Conservation (phyloP, 2,113 vertebrate species). For the Dasyornis broadbenti region DNA sequence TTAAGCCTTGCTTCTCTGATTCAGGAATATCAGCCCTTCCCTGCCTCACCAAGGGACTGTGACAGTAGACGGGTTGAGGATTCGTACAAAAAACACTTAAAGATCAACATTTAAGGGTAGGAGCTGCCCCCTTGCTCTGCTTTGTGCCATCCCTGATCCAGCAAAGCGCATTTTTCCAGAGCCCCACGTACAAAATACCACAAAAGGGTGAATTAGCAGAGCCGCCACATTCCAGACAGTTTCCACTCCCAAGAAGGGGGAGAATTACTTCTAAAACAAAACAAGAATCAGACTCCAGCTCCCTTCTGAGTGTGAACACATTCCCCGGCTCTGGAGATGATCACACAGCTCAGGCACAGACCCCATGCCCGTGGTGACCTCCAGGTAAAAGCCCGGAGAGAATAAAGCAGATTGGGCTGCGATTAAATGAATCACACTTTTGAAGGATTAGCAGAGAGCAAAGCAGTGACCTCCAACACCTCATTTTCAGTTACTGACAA, state of each 20-base stretch:
- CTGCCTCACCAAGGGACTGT: not conserved
- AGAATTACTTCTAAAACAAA: not conserved
- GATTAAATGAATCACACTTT: not conserved
- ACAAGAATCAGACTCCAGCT: not conserved
- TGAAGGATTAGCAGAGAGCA: not conserved
- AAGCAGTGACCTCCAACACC: not conserved
- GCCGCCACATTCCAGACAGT: not conserved
- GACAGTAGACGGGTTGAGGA: not conserved
- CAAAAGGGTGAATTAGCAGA: not conserved
- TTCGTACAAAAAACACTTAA: not conserved
- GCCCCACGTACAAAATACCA: not conserved
- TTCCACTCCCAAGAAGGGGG: not conserved
- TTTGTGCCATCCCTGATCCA: not conserved
- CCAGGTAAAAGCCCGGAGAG: not conserved
- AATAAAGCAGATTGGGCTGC: not conserved
- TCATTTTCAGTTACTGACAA: not conserved
- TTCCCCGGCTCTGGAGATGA: not conserved
- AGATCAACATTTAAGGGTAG: not conserved
- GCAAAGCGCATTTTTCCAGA: not conserved
- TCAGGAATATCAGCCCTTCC: not conserved
- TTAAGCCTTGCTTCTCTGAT: not conserved
- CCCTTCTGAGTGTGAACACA: not conserved
- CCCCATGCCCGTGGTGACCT: accelerated
- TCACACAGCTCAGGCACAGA: not conserved
- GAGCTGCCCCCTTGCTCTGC: not conserved